Evolutionary conservation across 2,113 vertebrate genomes (phyloP).

Genomic region (Urocynchramus pylzowi): DNA sequence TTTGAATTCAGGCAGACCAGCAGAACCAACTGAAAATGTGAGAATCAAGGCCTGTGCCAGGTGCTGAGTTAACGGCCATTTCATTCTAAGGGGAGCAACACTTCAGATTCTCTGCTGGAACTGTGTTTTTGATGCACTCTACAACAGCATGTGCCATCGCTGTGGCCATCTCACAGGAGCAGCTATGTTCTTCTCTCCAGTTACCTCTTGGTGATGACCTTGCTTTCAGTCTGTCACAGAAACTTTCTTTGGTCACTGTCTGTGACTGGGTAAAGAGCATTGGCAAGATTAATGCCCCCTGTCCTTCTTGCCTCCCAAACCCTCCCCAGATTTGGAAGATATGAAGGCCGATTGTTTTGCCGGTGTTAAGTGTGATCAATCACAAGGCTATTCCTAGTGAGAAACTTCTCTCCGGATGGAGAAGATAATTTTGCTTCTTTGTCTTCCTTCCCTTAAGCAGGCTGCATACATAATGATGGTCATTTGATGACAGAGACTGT

Average conservation of each 20-base stretch:
- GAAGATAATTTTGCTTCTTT: neutral
- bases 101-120: neutral
- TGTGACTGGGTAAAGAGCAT: neutral
- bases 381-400: neutral
- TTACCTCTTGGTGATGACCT: neutral
- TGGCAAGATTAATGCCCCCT: neutral
- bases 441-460: neutral
- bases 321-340: neutral
- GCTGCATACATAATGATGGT: neutral
- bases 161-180: neutral
- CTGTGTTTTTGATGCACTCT: neutral
- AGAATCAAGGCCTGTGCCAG: neutral
- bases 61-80: neutral
- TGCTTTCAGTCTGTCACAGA: neutral
- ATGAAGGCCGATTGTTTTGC: neutral
- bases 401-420: neutral
- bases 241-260: neutral
- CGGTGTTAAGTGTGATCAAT: neutral
- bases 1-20: neutral
- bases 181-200: neutral
- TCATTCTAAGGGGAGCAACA: neutral
- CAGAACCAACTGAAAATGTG: neutral
- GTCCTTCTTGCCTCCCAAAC: neutral
- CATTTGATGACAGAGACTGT: neutral
- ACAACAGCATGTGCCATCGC: fast-evolving